phyloP scores from a whole-genome alignment of 2,113 vertebrate species.

The Hippocampus comes region DNA sequence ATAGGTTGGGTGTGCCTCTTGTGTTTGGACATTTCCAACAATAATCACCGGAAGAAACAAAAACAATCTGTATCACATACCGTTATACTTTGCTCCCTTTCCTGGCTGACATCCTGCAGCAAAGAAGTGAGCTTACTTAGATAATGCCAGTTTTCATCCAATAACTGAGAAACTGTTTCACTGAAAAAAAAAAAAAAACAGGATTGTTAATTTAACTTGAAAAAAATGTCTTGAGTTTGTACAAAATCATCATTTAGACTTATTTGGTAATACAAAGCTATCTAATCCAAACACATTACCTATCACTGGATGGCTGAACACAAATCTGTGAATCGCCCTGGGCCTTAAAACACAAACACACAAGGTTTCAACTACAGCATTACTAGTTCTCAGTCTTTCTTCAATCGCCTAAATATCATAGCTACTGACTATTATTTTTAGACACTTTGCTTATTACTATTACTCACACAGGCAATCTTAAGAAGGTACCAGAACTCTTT shows the following conservation, averaged over 20 bases:
- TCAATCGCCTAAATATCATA: neutral
- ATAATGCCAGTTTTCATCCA: conserved; percentile 87
- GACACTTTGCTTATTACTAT: neutral
- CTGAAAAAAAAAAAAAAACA: conserved; percentile 59
- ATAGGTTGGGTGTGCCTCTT: too few relatives aligned
- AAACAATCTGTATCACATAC: conserved; percentile 58
- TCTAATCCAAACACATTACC: conserved; percentile 61
- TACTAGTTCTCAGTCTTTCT: neutral
- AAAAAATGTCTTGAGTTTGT: neutral
- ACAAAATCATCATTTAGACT: neutral
- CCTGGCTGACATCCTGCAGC: conserved; percentile 79
- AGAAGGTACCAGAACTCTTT: conserved; percentile 96
- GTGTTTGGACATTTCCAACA: neutral
- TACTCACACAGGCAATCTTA: conserved; percentile 94
- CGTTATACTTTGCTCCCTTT: conserved; percentile 78
- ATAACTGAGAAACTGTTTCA: conserved; percentile 76
- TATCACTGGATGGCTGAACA: conserved; percentile 69
- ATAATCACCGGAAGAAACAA: neutral
- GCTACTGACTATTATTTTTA: neutral
- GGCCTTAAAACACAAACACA: conserved; percentile 69
- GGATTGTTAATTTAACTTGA: neutral
- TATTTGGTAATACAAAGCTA: neutral
- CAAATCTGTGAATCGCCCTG: conserved; percentile 77
- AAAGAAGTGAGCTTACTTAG: conserved; percentile 83
- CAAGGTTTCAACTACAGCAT: neutral